A percentile compares a stretch with the other conserved stretches of the same genome.
phyloP scores from a whole-genome alignment of 2,888 invertebrate species.

The Ypsolopha sequella region DNA sequence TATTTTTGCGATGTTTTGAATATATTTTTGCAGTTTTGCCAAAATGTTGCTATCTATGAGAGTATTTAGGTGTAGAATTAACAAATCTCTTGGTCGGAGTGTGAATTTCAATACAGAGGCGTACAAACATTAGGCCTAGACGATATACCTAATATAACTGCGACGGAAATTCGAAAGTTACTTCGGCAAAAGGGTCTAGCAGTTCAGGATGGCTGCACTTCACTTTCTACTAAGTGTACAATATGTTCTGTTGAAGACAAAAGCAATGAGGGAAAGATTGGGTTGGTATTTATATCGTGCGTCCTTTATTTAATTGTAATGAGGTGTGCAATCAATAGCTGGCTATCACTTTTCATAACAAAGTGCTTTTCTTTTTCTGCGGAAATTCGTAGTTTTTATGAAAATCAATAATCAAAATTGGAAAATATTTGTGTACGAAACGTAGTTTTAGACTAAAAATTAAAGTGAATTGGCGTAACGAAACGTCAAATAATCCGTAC shows the following conservation, averaged over 20 bases:
- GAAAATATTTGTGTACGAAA: too few species aligned
- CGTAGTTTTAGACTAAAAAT: too few species aligned
- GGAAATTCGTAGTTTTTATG: too few species aligned
- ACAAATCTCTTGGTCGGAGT: conserved; percentile 23
- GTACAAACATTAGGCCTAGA: conserved; percentile 42
- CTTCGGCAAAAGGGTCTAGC: conserved; percentile 56
- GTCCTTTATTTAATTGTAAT: too few species aligned
- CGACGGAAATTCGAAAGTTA: conserved; percentile 50
- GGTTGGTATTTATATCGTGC: too few species aligned
- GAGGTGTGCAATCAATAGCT: too few species aligned
- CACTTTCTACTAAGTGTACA: conserved; percentile 77
- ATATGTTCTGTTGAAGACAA: conserved; percentile 64
- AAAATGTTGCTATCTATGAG: conserved; percentile 30
- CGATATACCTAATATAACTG: conserved; percentile 51
- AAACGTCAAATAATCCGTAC: too few species aligned
- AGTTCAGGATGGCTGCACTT: conserved; percentile 81
- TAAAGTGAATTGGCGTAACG: too few species aligned
- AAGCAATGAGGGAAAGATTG: conserved; percentile 48
- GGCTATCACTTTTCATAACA: too few species aligned
- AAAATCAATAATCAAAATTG: too few species aligned
- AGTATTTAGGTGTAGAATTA: conserved; percentile 18
- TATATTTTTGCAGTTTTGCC: conserved; percentile 6
- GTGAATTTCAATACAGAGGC: conserved; percentile 23
- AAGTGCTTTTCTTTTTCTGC: too few species aligned
- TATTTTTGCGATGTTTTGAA: not conserved